phyloP scores from a whole-genome alignment of 2,888 invertebrate genomes.

The Norana najaformis region DNA sequence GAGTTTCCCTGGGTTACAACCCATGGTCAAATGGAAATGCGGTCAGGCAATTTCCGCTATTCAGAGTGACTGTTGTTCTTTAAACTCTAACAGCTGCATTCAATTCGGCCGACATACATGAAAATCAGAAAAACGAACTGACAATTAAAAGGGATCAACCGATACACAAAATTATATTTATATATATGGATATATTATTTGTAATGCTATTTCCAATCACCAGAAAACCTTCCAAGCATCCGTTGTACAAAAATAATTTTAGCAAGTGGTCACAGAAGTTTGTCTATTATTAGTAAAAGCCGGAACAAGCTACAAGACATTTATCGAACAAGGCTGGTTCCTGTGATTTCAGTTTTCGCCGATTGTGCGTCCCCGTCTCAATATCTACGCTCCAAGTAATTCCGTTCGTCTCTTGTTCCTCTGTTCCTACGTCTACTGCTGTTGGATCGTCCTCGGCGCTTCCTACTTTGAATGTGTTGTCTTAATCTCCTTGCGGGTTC shows the following conservation, averaged over 20 bases:
- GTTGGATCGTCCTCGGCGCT: not conserved
- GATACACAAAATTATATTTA: not conserved
- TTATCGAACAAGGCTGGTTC: conserved; percentile 8
- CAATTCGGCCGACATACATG: not conserved
- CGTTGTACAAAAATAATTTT: conserved; percentile 19
- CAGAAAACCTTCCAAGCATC: not conserved
- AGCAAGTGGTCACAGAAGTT: not conserved
- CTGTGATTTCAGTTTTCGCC: not conserved
- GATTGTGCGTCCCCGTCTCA: not conserved
- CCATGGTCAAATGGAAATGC: no score
- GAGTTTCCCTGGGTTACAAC: not conserved
- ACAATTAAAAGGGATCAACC: not conserved
- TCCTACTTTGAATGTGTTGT: conserved; percentile 14
- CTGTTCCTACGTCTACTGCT: not conserved
- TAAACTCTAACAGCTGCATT: not conserved
- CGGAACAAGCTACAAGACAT: conserved; percentile 18
- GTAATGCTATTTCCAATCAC: not conserved
- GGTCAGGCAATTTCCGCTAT: no score
- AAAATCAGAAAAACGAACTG: not conserved
- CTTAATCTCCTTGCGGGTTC: conserved; percentile 33
- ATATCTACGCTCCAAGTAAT: not conserved
- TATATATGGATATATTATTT: not conserved
- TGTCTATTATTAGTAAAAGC: not conserved
- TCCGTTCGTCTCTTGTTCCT: not conserved
- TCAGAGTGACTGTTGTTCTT: not conserved